Conservation (phyloP, 2,888 invertebrate genomes). For the Drosophila pegasa region DNA sequence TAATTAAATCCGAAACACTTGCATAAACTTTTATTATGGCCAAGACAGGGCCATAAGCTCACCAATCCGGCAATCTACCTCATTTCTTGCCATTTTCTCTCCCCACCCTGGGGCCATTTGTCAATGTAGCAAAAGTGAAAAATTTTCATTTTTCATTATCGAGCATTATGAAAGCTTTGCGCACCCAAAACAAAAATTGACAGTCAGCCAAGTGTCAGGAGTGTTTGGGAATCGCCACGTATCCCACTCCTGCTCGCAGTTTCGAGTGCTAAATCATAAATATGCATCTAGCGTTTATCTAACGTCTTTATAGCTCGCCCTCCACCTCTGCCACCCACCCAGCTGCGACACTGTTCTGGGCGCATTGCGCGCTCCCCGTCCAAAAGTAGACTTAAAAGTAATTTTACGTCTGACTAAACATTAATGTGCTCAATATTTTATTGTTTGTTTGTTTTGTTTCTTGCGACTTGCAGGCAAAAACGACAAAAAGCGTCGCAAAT, state of each 20-base stretch:
- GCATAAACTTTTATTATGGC: conserved; percentile 81
- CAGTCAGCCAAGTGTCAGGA: conserved; percentile 52
- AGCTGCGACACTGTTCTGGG: background rate
- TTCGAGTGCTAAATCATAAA: conserved; percentile 77
- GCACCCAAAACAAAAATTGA: conserved; percentile 35
- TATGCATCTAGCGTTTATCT: conserved; percentile 80
- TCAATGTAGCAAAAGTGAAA: conserved; percentile 77
- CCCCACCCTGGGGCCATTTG: conserved; percentile 54
- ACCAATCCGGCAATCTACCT: conserved; percentile 7
- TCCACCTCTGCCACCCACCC: conserved; percentile 1
- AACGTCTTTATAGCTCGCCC: conserved; percentile 69
- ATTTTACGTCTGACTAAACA: conserved; percentile 85
- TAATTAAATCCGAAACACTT: conserved; percentile 82
- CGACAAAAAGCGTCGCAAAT: conserved; percentile 43
- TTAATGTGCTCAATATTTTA: conserved; percentile 85
- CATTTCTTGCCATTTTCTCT: background rate
- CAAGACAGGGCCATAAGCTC: conserved; percentile 24
- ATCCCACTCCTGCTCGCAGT: conserved; percentile 16
- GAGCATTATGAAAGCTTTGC: conserved; percentile 80
- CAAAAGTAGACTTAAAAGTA: conserved; percentile 84
- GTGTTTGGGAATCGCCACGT: conserved; percentile 39
- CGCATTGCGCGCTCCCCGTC: conserved; percentile 19
- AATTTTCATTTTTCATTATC: conserved; percentile 82
- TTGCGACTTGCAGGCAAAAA: conserved; percentile 30
- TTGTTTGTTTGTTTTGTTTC: conserved; percentile 82